A percentile compares a stretch with the other conserved stretches of the same genome.
Evolutionary conservation across 2,113 vertebrate species (phyloP).

Genomic region (Erythrocercus mccallii): DNA sequence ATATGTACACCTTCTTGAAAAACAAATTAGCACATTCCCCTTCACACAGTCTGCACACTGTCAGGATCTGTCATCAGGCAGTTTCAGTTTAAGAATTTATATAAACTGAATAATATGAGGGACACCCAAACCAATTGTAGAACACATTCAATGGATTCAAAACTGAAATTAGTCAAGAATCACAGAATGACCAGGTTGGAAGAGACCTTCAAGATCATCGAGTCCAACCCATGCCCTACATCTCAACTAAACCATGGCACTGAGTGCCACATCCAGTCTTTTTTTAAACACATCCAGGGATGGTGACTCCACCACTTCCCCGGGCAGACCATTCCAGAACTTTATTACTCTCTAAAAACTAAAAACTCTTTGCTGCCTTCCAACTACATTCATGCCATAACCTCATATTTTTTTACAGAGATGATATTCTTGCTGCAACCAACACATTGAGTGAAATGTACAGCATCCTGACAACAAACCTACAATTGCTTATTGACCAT

Average conservation of each 20-base stretch:
- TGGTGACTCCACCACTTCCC: no score
- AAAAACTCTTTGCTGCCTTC: neutral
- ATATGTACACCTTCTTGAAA: neutral
- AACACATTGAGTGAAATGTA: neutral
- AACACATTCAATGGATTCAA: neutral
- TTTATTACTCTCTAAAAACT: no score
- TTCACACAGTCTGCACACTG: neutral
- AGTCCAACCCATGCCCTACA: no score
- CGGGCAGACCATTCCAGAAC: no score
- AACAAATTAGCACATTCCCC: neutral
- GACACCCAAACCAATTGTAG: neutral
- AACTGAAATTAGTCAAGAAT: neutral
- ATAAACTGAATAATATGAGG: neutral
- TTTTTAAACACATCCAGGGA: no score
- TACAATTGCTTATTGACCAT: neutral
- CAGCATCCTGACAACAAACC: neutral
- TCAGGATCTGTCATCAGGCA: neutral
- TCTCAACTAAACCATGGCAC: no score
- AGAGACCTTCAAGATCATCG: no score
- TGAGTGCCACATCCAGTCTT: no score
- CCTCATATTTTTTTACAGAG: neutral
- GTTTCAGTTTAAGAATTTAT: neutral
- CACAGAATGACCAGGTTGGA: no score
- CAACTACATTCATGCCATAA: neutral
- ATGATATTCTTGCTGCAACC: neutral